Percentiles rank a stretch among this genome's conserved stretches.
phyloP scores from a whole-genome alignment of 2,888 invertebrate species.

The Sarcophaga variegata region DNA sequence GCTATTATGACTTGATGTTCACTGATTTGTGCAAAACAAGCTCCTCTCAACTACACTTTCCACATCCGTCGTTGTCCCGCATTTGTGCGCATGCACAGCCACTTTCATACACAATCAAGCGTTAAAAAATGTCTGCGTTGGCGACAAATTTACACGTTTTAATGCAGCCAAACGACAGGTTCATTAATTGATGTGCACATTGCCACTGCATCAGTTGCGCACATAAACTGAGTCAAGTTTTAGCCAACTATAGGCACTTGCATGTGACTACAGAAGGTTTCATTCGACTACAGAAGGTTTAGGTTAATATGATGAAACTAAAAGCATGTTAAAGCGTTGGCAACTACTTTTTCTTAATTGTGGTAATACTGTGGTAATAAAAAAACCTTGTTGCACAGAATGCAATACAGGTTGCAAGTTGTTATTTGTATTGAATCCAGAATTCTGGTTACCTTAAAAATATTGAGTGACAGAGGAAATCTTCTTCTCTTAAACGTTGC shows the following conservation, averaged over 20 bases:
- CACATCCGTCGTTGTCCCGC: not conserved
- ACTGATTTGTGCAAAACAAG: not conserved
- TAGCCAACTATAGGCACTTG: not conserved
- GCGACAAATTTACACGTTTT: conserved; percentile 79
- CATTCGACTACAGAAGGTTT: not conserved
- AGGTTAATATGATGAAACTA: conserved; percentile 2
- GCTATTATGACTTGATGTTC: conserved; percentile 11
- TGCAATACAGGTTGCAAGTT: too few relatives aligned
- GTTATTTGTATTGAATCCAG: too few relatives aligned
- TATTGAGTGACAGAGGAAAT: too few relatives aligned
- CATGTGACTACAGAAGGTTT: conserved; percentile 4
- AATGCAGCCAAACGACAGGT: conserved; percentile 75
- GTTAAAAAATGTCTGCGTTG: conserved; percentile 71
- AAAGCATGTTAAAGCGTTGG: conserved; percentile 14
- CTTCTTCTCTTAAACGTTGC: too few relatives aligned
- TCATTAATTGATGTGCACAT: conserved; percentile 80
- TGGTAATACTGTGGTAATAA: too few relatives aligned
- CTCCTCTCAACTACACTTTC: not conserved
- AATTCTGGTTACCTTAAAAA: too few relatives aligned
- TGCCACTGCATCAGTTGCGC: conserved; percentile 50
- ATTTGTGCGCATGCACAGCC: conserved; percentile 7
- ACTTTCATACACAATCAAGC: conserved; percentile 51
- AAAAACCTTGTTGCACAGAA: too few relatives aligned
- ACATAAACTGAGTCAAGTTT: not conserved
- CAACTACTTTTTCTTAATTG: too few relatives aligned